These are phyloP conservation scores for Characodon lateralis DNA, from an alignment of 2,797 vertebrate species.

Conservation along the genomic window DNA sequence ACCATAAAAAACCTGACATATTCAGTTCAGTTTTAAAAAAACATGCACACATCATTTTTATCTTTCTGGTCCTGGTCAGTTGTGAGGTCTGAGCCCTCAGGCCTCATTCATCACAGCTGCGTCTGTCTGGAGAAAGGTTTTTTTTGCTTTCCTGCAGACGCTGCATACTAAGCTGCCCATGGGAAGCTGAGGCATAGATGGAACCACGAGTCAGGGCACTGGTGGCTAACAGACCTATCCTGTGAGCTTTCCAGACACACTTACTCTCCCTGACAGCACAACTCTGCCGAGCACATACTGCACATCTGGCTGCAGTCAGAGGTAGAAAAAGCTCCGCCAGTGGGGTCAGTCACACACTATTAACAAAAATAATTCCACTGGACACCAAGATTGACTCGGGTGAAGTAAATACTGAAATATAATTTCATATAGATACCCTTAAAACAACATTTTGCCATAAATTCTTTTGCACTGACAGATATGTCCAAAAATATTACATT, in stretches of 20 bases:
- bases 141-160: constrained; percentile 63
- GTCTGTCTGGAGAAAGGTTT: constrained; percentile 59
- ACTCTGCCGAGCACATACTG: constrained; percentile 40
- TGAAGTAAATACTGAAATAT: constrained; percentile 53
- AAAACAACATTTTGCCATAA: constrained; percentile 35
- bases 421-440: constrained; percentile 37
- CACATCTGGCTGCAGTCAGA: constrained; percentile 62
- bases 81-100: constrained; percentile 55
- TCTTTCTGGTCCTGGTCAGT: constrained; percentile 64
- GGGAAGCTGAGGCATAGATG: constrained; percentile 54
- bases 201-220: constrained; percentile 66
- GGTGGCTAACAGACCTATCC: constrained; percentile 38
- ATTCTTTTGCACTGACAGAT: constrained; percentile 49
- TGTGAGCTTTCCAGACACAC: constrained; percentile 39
- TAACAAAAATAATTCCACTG: constrained; percentile 47
- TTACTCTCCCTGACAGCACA: constrained; percentile 47
- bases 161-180: constrained; percentile 60
- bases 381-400: constrained; percentile 42
- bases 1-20: constrained; percentile 12
- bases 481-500: constrained; percentile 48
- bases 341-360: constrained; percentile 46
- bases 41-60: constrained; percentile 9
- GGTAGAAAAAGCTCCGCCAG: constrained; percentile 48
- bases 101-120: constrained; percentile 75
- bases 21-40: constrained; percentile 39